Conservation (phyloP, 2,113 vertebrate genomes). For the Paracanthobrama guichenoti region DNA sequence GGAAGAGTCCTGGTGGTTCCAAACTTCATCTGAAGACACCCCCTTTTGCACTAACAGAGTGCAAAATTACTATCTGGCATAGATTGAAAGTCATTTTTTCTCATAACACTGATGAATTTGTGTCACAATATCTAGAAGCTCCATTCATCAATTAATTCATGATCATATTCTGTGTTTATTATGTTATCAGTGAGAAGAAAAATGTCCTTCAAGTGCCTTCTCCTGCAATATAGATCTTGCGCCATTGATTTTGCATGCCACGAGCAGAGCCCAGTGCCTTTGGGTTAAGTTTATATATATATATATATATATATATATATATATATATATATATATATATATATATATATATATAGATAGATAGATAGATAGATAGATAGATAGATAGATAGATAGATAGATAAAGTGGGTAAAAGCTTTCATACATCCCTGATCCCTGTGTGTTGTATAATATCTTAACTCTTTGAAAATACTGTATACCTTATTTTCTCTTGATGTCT, state of each 20-base stretch:
- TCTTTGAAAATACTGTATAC: not conserved
- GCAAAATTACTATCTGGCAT: not conserved
- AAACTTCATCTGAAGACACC: not conserved
- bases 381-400: no score
- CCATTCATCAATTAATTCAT: conserved; percentile 18
- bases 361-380: no score
- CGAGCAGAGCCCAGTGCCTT: not conserved
- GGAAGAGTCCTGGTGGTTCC: no score
- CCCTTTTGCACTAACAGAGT: not conserved
- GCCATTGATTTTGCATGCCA: not conserved
- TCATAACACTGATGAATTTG: conserved; percentile 26
- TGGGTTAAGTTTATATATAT: not conserved
- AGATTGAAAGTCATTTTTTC: not conserved
- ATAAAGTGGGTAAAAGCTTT: no score
- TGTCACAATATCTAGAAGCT: not conserved
- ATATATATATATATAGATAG: no score
- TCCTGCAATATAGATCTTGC: conserved; percentile 15
- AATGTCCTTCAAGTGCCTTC: conserved; percentile 14
- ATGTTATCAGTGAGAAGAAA: not conserved
- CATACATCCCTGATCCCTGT: not conserved
- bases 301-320: no score
- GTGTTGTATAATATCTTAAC: not conserved
- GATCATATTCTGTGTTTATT: conserved; percentile 17
- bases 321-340: no score
- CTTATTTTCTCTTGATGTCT: not conserved